Conservation (phyloP, 2,888 invertebrate species). For the Agrilus biguttatus region DNA sequence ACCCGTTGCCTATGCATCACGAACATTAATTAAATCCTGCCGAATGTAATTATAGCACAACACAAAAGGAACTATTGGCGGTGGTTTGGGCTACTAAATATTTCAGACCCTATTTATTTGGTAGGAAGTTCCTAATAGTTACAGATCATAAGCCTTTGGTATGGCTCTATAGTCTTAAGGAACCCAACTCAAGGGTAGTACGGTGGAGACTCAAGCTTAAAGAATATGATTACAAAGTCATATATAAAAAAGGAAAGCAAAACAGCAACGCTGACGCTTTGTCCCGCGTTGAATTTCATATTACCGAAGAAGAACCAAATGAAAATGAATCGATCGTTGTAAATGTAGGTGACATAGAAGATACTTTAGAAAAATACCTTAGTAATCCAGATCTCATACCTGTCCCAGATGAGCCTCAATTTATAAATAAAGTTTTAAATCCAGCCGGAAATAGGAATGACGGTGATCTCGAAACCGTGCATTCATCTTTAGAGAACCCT, state of each 20-base stretch:
- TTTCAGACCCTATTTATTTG: slow-evolving; percentile 17
- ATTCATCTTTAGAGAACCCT: background rate
- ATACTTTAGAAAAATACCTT: background rate
- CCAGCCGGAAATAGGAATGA: too few species aligned
- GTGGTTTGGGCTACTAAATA: slow-evolving; percentile 15
- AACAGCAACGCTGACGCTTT: slow-evolving; percentile 17
- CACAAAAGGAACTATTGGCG: slow-evolving; percentile 15
- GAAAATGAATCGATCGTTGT: too few species aligned
- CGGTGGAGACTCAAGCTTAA: slow-evolving; percentile 23
- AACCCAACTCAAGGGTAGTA: slow-evolving; percentile 21
- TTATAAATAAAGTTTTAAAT: too few species aligned
- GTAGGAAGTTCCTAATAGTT: slow-evolving; percentile 20
- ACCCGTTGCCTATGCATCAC: slow-evolving; percentile 12
- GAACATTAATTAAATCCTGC: slow-evolving; percentile 10
- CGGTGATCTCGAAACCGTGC: too few species aligned
- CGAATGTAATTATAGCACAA: slow-evolving; percentile 13
- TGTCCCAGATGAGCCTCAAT: too few species aligned
- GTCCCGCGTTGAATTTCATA: slow-evolving; percentile 8
- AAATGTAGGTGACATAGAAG: too few species aligned
- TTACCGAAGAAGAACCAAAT: background rate
- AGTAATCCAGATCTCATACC: too few species aligned
- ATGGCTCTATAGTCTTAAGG: slow-evolving; percentile 23
- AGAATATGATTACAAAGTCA: slow-evolving; percentile 17
- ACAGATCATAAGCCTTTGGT: slow-evolving; percentile 25
- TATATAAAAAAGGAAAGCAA: slow-evolving; percentile 16